Conservation (phyloP, 2,888 invertebrate genomes). For the Blomia tropicalis region DNA sequence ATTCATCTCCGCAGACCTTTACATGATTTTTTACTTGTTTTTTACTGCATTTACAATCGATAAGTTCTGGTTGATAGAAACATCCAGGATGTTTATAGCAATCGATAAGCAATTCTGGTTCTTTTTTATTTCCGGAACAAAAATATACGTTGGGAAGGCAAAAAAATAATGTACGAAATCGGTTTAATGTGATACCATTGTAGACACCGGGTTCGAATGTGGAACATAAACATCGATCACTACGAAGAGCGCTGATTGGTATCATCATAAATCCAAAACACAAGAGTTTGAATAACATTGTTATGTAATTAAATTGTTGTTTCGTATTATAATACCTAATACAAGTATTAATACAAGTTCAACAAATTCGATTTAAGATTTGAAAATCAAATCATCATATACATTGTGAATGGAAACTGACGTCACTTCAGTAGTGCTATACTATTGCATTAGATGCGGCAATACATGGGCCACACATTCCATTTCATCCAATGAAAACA, state of each 20-base stretch:
- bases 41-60: background rate
- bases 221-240: background rate
- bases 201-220: background rate
- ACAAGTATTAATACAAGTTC: no score
- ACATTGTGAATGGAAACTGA: background rate
- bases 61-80: background rate
- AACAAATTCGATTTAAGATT: no score
- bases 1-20: no score
- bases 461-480: background rate
- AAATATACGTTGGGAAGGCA: background rate
- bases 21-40: no score
- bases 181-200: background rate
- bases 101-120: background rate
- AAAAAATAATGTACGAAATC: background rate
- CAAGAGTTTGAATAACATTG: no score
- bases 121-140: background rate
- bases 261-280: background rate
- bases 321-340: background rate
- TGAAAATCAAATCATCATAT: background rate
- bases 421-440: background rate
- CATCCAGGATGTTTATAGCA: background rate
- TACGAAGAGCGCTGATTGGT: background rate
- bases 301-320: no score
- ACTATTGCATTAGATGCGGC: background rate
- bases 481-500: background rate